Evolutionary conservation across 2,888 invertebrate species (phyloP).

Genomic region (Hypsopygia costalis): DNA sequence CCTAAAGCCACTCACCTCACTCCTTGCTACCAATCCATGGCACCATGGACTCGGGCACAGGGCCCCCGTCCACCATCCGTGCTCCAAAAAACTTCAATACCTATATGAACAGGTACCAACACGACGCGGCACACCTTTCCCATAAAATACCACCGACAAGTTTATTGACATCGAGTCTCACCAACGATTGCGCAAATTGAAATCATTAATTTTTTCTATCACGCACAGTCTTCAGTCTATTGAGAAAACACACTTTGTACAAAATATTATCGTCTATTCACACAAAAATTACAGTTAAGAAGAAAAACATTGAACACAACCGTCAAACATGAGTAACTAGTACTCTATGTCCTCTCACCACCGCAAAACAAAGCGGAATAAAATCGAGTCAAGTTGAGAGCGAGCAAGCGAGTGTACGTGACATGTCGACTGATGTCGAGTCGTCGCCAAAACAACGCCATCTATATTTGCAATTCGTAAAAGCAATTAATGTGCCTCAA

Average conservation of each 20-base stretch:
- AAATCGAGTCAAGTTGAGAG: constrained; percentile 24
- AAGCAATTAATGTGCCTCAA: too few relatives aligned
- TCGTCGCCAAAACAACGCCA: constrained; percentile 44
- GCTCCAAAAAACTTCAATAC: constrained; percentile 37
- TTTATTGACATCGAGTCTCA: constrained; percentile 78
- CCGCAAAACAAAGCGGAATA: constrained; percentile 80
- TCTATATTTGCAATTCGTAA: constrained; percentile 26
- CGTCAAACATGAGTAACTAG: constrained; percentile 34
- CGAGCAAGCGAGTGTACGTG: constrained; percentile 34
- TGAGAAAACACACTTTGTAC: constrained; percentile 47
- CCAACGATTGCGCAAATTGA: constrained; percentile 65
- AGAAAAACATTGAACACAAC: constrained; percentile 71
- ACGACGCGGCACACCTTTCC: constrained; percentile 77
- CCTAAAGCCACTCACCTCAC: constrained; percentile 62
- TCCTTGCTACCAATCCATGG: constrained; percentile 52
- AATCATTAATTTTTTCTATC: constrained; percentile 41
- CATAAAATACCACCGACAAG: constrained; percentile 78
- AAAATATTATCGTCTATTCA: constrained; percentile 48
- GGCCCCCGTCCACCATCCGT: constrained; percentile 41
- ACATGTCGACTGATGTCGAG: constrained; percentile 41
- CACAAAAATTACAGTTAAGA: constrained; percentile 54
- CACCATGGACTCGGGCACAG: constrained; percentile 38
- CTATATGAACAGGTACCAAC: constrained; percentile 68
- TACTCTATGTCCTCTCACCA: constrained; percentile 64
- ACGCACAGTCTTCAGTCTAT: constrained; percentile 52